Evolutionary conservation across 1,140 invertebrate genomes (phyloP).

Genomic region (Sarcophaga bullata): DNA sequence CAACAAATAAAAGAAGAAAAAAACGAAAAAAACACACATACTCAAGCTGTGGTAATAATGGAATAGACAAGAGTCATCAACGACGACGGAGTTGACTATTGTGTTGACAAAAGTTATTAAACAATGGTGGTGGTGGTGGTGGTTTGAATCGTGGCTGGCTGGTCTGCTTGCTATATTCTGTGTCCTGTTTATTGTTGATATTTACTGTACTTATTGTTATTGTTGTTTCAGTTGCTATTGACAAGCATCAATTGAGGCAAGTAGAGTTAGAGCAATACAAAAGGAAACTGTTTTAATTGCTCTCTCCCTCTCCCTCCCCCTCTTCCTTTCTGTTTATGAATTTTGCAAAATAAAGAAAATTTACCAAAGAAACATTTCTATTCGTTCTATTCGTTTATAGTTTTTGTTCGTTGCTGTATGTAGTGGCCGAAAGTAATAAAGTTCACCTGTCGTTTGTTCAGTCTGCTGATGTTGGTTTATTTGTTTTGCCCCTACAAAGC

Average conservation of each 20-base stretch:
- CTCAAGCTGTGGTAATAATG: too few species aligned
- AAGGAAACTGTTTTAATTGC: conserved; percentile 14
- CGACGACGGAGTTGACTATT: conserved; percentile 12
- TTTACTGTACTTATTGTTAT: too few species aligned
- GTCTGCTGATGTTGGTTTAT: too few species aligned
- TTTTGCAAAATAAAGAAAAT: conserved; percentile 11
- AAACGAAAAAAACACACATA: background rate
- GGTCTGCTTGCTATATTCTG: too few species aligned
- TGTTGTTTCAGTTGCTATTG: too few species aligned
- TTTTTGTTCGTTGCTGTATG: background rate
- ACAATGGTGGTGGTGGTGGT: background rate
- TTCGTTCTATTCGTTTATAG: background rate
- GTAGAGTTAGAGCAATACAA: background rate
- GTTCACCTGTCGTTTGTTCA: background rate
- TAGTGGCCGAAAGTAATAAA: background rate
- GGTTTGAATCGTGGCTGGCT: background rate
- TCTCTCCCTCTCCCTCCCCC: background rate
- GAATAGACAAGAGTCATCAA: background rate
- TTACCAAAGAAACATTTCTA: background rate
- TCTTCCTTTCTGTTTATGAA: background rate
- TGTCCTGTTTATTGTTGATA: too few species aligned
- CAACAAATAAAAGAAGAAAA: background rate
- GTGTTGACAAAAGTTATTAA: conserved; percentile 24
- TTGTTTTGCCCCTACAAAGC: too few species aligned
- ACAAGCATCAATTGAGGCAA: background rate